phyloP scores from a whole-genome alignment of 2,797 vertebrate genomes.

The Gymnothorax javanicus region DNA sequence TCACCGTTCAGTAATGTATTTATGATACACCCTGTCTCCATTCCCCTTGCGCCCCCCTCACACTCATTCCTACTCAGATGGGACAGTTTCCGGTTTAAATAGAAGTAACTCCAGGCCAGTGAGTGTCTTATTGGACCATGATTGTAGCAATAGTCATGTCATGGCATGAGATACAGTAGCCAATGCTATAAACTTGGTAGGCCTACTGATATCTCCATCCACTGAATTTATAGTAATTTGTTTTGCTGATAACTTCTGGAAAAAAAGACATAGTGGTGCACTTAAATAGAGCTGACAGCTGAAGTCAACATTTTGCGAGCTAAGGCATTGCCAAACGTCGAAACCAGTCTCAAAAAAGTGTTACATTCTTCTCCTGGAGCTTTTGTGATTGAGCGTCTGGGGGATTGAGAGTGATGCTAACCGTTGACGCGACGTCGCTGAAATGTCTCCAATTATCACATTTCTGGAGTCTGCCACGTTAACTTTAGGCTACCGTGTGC shows the following conservation, averaged over 20 bases:
- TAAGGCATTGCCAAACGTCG: neutral
- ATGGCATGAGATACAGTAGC: neutral
- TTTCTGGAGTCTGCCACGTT: neutral
- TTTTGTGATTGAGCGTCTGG: neutral
- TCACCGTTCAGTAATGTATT: neutral
- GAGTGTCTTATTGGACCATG: neutral
- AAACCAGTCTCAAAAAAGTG: neutral
- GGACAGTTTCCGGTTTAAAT: neutral
- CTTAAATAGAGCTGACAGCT: no score
- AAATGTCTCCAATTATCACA: neutral
- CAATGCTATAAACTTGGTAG: neutral
- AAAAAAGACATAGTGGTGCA: neutral
- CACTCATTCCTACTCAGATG: neutral
- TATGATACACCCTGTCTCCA: neutral
- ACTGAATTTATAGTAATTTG: neutral
- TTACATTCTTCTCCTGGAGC: neutral
- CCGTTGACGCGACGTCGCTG: neutral
- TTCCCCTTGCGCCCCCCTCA: neutral
- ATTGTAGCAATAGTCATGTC: neutral
- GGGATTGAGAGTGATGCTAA: conserved; percentile 3
- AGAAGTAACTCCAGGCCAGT: neutral
- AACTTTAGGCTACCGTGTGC: neutral
- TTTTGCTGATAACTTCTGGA: neutral
- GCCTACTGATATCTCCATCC: neutral
- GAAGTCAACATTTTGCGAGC: neutral